Evolutionary conservation across 2,113 vertebrate genomes (phyloP).

Genomic region (Anser brachyrhynchus): DNA sequence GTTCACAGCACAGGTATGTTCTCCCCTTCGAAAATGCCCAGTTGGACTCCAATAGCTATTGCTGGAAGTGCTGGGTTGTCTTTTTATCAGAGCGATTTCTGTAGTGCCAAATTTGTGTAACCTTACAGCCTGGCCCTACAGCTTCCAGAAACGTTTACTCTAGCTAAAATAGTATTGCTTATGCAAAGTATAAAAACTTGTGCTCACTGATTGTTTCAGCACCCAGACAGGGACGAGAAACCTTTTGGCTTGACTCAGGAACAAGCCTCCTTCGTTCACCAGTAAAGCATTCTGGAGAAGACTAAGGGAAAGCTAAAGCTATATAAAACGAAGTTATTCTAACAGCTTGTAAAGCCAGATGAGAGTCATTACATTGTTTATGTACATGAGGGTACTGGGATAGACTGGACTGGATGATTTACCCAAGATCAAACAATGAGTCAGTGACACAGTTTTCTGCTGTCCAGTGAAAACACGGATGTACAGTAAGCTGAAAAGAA

Average conservation of each 20-base stretch:
- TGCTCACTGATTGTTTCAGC: not conserved
- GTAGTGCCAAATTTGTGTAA: not conserved
- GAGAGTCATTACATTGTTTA: slow-evolving; percentile 63
- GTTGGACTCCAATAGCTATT: not conserved
- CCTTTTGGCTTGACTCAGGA: not conserved
- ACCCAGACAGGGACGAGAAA: not conserved
- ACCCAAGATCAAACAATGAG: slow-evolving; percentile 65
- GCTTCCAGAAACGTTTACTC: not conserved
- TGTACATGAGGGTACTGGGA: slow-evolving; percentile 25
- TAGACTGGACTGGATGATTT: slow-evolving; percentile 61
- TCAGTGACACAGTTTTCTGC: slow-evolving; percentile 66
- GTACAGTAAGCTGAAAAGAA: slow-evolving; percentile 65
- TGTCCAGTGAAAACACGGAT: slow-evolving; percentile 62
- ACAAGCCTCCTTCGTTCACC: not conserved
- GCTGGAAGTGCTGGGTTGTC: not conserved
- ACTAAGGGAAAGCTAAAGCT: not conserved
- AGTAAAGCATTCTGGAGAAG: not conserved
- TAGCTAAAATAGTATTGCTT: not conserved
- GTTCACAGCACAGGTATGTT: not conserved
- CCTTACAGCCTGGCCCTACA: not conserved
- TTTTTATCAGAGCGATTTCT: not conserved
- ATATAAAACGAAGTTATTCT: slow-evolving; percentile 10
- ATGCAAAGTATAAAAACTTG: not conserved
- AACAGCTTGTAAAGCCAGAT: slow-evolving; percentile 41
- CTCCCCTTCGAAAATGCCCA: not conserved